These are phyloP conservation scores for Cydia splendana DNA, from an alignment of 1,140 invertebrate genomes.

Conservation along the genomic window DNA sequence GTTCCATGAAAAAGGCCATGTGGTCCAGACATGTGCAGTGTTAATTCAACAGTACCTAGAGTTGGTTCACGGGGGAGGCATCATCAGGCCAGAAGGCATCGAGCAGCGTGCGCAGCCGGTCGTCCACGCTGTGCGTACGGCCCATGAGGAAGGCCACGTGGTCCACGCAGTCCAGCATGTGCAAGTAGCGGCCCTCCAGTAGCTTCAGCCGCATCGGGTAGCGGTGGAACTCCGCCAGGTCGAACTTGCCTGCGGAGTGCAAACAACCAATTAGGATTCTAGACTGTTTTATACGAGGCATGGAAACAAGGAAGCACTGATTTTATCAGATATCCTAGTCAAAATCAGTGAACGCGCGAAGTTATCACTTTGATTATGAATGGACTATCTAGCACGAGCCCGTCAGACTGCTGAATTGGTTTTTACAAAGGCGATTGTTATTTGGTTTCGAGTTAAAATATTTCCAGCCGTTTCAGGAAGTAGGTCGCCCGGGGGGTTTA, in stretches of 20 bases:
- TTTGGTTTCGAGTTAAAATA: too few relatives aligned
- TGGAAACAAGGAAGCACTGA: too few relatives aligned
- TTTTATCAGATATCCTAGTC: too few relatives aligned
- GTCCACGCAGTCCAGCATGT: slow-evolving; percentile 72
- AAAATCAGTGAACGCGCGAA: too few relatives aligned
- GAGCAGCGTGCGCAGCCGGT: slow-evolving; percentile 63
- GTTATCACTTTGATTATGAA: too few relatives aligned
- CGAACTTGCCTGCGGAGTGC: slow-evolving; percentile 56
- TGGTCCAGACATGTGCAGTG: slow-evolving; percentile 36
- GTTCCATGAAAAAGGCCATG: too few relatives aligned
- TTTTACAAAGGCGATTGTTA: too few relatives aligned
- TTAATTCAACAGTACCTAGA: not conserved
- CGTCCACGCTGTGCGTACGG: slow-evolving; percentile 55
- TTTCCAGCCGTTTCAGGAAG: not conserved
- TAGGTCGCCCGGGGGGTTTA: not conserved
- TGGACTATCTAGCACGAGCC: too few relatives aligned
- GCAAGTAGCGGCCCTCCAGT: slow-evolving; percentile 61
- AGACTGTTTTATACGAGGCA: not conserved
- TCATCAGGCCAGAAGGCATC: slow-evolving; percentile 66
- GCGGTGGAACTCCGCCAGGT: slow-evolving; percentile 60
- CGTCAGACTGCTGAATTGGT: too few relatives aligned
- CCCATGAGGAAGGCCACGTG: slow-evolving; percentile 67
- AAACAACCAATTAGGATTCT: not conserved
- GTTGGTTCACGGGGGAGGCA: not conserved
- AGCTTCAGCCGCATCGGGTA: slow-evolving; percentile 68